phyloP scores from a whole-genome alignment of 1,140 invertebrate species.

The Drosophila melanica region DNA sequence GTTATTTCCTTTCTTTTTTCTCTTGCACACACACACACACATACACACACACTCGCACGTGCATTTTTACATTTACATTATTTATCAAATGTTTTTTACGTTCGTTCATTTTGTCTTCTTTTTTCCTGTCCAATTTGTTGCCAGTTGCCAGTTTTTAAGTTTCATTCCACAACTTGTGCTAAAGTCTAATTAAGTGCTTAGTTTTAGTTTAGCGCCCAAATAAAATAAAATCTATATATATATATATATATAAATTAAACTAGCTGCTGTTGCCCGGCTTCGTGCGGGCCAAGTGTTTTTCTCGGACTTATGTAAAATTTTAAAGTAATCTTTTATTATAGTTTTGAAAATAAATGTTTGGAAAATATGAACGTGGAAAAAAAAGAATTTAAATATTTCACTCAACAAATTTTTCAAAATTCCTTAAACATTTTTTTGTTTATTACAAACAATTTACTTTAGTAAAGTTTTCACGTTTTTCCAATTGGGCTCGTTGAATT shows the following conservation, averaged over 20 bases:
- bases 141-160: slow-evolving; percentile 42
- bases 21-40: slow-evolving; percentile 32
- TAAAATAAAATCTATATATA: slow-evolving; percentile 7
- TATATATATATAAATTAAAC: background rate
- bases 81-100: slow-evolving; percentile 7
- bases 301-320: background rate
- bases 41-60: slow-evolving; percentile 9
- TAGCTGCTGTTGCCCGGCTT: slow-evolving; percentile 2
- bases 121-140: slow-evolving; percentile 27
- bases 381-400: too few relatives aligned
- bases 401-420: too few relatives aligned
- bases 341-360: too few relatives aligned
- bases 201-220: slow-evolving; percentile 49
- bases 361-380: too few relatives aligned
- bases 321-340: too few relatives aligned
- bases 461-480: too few relatives aligned
- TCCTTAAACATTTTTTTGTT: too few relatives aligned
- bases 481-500: too few relatives aligned
- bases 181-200: slow-evolving; percentile 60
- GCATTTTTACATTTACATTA: slow-evolving; percentile 1
- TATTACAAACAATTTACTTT: too few relatives aligned
- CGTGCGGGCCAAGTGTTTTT: slow-evolving; percentile 47
- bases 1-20: slow-evolving; percentile 8
- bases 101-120: background rate
- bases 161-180: slow-evolving; percentile 59